Evolutionary conservation across 1,140 invertebrate genomes (phyloP).

Genomic region (Papilio polyxenes): DNA sequence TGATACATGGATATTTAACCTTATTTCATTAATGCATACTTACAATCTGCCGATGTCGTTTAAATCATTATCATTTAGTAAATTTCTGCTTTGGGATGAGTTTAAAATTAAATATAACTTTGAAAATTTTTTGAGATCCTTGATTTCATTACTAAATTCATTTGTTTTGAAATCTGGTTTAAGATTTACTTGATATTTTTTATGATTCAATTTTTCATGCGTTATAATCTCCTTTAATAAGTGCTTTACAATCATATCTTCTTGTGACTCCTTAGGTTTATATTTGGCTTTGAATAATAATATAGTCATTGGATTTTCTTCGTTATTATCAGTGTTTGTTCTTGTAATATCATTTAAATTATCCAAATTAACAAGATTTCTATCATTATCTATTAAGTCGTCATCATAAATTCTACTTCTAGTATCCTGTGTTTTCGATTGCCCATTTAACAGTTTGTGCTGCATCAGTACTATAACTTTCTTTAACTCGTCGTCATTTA

Average conservation of each 20-base stretch:
- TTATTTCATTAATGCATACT: neutral
- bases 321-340: neutral
- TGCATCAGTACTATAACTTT: slow-evolving; percentile 6
- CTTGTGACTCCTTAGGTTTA: neutral
- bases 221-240: neutral
- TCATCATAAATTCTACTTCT: neutral
- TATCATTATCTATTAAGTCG: slow-evolving; percentile 7
- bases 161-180: slow-evolving; percentile 5
- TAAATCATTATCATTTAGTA: neutral
- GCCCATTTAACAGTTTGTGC: neutral
- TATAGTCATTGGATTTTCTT: slow-evolving; percentile 4
- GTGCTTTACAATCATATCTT: neutral
- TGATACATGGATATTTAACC: neutral
- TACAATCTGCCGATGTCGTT: slow-evolving; percentile 9
- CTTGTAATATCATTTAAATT: neutral
- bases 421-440: neutral
- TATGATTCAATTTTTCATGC: neutral
- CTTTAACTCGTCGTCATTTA: neutral
- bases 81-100: neutral
- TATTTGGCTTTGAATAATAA: slow-evolving; percentile 2
- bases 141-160: neutral
- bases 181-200: neutral
- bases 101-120: slow-evolving; percentile 28
- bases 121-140: slow-evolving; percentile 8
- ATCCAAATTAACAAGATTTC: neutral